Percentiles rank a stretch among this genome's conserved stretches.
These are phyloP conservation scores for Mastomys coucha DNA, from an alignment of 2,113 vertebrate species.

Conservation along the genomic window DNA sequence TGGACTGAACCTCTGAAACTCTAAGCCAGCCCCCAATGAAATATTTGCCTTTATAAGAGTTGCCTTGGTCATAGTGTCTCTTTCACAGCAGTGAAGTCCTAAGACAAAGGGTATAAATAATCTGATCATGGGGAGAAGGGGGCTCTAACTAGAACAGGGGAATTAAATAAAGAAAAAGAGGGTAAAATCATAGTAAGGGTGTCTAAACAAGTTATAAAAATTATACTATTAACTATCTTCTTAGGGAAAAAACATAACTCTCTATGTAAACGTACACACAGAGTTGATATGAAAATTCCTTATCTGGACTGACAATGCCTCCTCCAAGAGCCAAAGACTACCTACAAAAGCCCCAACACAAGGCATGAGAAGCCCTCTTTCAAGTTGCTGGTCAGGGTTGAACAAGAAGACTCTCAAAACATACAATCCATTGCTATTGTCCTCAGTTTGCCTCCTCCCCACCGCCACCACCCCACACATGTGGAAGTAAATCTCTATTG, in stretches of 20 bases:
- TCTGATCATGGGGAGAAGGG: background rate
- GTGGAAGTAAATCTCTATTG: background rate
- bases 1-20: too few relatives aligned
- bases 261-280: background rate
- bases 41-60: too few relatives aligned
- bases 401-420: background rate
- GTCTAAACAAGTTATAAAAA: background rate
- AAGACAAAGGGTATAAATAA: background rate
- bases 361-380: background rate
- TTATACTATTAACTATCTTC: background rate
- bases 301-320: background rate
- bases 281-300: background rate
- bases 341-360: background rate
- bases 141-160: background rate
- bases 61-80: too few relatives aligned
- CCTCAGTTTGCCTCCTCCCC: background rate
- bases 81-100: too few relatives aligned
- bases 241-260: background rate
- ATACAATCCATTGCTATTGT: background rate
- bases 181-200: background rate
- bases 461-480: too few relatives aligned
- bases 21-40: too few relatives aligned
- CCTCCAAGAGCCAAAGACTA: background rate
- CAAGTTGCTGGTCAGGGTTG: background rate
- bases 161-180: background rate